Evolutionary conservation across 1,140 invertebrate species (phyloP).

Genomic region (Drosophila guanche): DNA sequence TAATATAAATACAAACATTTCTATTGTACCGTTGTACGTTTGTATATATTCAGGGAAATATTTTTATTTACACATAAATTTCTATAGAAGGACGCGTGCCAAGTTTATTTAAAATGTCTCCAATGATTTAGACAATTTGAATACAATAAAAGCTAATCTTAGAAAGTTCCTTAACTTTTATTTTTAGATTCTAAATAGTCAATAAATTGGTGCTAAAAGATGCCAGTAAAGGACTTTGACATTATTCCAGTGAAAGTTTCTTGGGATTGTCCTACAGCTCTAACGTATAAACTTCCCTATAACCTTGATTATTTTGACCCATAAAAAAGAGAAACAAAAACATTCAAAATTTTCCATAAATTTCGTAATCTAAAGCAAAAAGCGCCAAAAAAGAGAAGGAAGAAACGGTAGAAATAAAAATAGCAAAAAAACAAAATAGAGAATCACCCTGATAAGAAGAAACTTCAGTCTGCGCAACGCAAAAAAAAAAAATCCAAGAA

Average conservation of each 20-base stretch:
- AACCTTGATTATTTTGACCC: slow-evolving; percentile 46
- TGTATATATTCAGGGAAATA: slow-evolving; percentile 24
- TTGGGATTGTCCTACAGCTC: no score
- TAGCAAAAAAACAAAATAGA: slow-evolving; percentile 6
- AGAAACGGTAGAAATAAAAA: slow-evolving; percentile 10
- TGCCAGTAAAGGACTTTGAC: no score
- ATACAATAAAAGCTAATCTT: slow-evolving; percentile 2
- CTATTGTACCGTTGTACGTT: slow-evolving; percentile 3
- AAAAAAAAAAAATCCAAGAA: slow-evolving; percentile 20
- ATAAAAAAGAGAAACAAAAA: slow-evolving; percentile 20
- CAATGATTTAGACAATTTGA: not conserved
- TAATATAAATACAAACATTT: slow-evolving; percentile 9
- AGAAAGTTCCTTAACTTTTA: not conserved
- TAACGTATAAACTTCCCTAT: not conserved
- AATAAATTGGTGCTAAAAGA: no score
- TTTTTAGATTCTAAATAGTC: not conserved
- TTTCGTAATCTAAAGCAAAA: slow-evolving; percentile 50
- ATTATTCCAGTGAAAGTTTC: no score
- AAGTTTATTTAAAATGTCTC: slow-evolving; percentile 44
- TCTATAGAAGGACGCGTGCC: slow-evolving; percentile 58
- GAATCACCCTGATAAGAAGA: slow-evolving; percentile 48
- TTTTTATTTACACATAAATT: slow-evolving; percentile 39
- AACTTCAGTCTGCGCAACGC: slow-evolving; percentile 33
- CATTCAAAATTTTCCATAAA: slow-evolving; percentile 63
- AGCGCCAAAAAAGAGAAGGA: slow-evolving; percentile 2